Percentiles rank a stretch among this genome's conserved stretches.
phyloP scores from a whole-genome alignment of 2,888 invertebrate genomes.

The Allacma fusca region DNA sequence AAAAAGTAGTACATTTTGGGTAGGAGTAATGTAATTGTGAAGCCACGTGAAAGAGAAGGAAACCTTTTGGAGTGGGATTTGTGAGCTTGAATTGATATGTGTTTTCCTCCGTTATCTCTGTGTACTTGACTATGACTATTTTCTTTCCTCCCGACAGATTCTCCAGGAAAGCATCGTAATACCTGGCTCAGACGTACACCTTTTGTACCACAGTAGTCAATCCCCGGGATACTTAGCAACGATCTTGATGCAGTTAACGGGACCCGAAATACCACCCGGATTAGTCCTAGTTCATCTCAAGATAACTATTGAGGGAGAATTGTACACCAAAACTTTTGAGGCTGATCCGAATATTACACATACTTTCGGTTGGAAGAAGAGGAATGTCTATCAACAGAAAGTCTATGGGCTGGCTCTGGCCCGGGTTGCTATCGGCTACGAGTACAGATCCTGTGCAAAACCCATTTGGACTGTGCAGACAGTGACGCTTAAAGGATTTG shows the following conservation, averaged over 20 bases:
- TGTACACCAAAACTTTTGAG: constrained; percentile 91
- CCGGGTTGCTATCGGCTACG: constrained; percentile 88
- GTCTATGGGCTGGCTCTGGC: constrained; percentile 87
- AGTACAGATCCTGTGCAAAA: constrained; percentile 84
- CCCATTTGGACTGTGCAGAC: constrained; percentile 96
- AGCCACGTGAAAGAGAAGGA: constrained; percentile 25
- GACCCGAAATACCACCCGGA: constrained; percentile 78
- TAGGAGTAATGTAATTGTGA: constrained; percentile 37
- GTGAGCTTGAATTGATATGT: constrained; percentile 40
- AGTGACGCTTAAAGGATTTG: constrained; percentile 91
- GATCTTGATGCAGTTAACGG: constrained; percentile 87
- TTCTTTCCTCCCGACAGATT: constrained; percentile 70
- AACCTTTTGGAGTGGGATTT: constrained; percentile 29
- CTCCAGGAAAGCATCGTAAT: constrained; percentile 95
- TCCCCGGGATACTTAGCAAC: constrained; percentile 93
- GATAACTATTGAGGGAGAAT: constrained; percentile 90
- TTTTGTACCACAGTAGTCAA: constrained; percentile 95
- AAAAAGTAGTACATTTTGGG: not conserved
- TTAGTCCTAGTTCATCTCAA: constrained; percentile 89
- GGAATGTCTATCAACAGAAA: constrained; percentile 93
- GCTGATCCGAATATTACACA: constrained; percentile 95
- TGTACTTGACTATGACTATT: not conserved
- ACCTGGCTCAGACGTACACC: constrained; percentile 89
- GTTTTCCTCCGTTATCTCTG: constrained; percentile 11
- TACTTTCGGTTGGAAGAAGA: constrained; percentile 97